Evolutionary conservation across 2,797 vertebrate genomes (phyloP).

Genomic region (Cirrhinus mrigala): DNA sequence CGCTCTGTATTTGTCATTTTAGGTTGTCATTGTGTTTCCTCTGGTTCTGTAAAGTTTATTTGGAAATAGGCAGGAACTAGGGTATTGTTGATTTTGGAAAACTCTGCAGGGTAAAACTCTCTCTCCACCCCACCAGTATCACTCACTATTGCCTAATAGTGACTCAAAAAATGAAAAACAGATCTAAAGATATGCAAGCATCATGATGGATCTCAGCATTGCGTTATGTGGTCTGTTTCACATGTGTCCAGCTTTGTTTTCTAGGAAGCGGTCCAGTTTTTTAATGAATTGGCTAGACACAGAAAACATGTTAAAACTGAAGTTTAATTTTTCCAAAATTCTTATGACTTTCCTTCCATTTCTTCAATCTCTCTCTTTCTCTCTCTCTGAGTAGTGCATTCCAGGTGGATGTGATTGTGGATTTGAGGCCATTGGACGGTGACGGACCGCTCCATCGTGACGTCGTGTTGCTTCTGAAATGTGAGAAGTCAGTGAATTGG

Average conservation of each 20-base stretch:
- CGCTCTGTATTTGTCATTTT: conserved; percentile 57
- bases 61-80: conserved; percentile 54
- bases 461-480: conserved; percentile 90
- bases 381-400: conserved; percentile 81
- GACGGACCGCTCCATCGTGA: conserved; percentile 80
- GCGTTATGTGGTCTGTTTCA: conserved; percentile 79
- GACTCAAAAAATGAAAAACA: conserved; percentile 46
- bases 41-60: conserved; percentile 64
- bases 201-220: conserved; percentile 68
- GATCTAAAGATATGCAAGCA: conserved; percentile 57
- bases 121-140: conserved; percentile 47
- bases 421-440: conserved; percentile 85
- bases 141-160: conserved; percentile 44
- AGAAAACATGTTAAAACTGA: conserved; percentile 80
- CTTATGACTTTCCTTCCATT: conserved; percentile 57
- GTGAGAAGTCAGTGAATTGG: conserved; percentile 94
- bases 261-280: conserved; percentile 84
- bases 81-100: conserved; percentile 60
- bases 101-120: conserved; percentile 41
- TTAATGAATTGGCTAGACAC: conserved; percentile 95
- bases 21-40: conserved; percentile 61
- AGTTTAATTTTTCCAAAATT: conserved; percentile 52
- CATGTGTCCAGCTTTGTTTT: conserved; percentile 81
- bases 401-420: conserved; percentile 96
- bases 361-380: conserved; percentile 19